Evolutionary conservation across 2,797 vertebrate genomes (phyloP), one percentile per base, ranked within the genome.

Genomic region (Eulemur mongoz): DNA sequence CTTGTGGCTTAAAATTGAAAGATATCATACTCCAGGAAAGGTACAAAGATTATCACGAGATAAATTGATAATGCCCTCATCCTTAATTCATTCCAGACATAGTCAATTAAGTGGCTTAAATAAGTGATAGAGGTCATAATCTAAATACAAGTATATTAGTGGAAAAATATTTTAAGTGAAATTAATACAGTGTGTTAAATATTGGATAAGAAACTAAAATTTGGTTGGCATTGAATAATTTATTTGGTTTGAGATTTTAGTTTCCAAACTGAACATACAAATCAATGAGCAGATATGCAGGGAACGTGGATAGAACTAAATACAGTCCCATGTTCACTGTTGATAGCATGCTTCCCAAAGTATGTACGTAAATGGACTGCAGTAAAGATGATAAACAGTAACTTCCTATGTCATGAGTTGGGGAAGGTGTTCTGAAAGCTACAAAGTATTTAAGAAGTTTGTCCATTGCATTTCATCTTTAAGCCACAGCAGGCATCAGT

Each of bases 1-100:
- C n/a, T 54, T 78, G 88, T 80, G 89, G 78, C 57, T 97, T 93
- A 69, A 20, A 54, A 76, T 35, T 35, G 73, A 94, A 75, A 94
- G 88, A 81, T 14, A 25, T 43, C n/a, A 1, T 23, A 27, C 22
- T 92, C 84, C 43, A 72, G 32, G 75, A 84, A 92, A 50, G 25
- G 40, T 78, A 35, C 81, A 76, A 38, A 85, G 88, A 82, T 75
- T 11, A 75, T 96, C 85, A 61, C 45, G 38, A 30, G 35, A 84
- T 72, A 52, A 86, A 93, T 38, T 38, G 78, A 35, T 87, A 73
- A 94, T 96, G 91, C 45, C 35, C 52, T 96, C 73, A 69, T 81
- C 79, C 82, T 90, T 73, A 80, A 76, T 87, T 96, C 92, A 94
- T 61, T 32, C 63, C 89, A 54, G 17, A 17, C 2, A 0, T 32